These are phyloP conservation scores for Dasypolia templi DNA, from an alignment of 2,888 invertebrate genomes.

Conservation along the genomic window DNA sequence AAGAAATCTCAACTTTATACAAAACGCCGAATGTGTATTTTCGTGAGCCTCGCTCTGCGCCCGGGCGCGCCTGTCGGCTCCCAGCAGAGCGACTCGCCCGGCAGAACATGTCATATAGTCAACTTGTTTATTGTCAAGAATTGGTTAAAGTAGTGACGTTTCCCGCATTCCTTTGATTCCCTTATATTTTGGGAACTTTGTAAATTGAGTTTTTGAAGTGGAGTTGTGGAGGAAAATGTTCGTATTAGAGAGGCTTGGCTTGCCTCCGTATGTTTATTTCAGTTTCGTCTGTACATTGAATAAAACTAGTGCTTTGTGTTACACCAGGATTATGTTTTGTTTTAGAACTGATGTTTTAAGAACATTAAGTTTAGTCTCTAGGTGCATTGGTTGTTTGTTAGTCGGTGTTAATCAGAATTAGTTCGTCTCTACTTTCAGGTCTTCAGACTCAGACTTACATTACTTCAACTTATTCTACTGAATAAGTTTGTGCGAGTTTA, in stretches of 20 bases:
- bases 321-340: constrained; percentile 23
- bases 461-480: not conserved
- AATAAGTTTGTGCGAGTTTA: too few relatives aligned
- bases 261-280: constrained; percentile 37
- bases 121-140: constrained; percentile 81
- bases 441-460: not conserved
- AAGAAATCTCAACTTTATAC: constrained; percentile 69
- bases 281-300: constrained; percentile 34
- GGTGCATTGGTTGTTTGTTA: not conserved
- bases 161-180: constrained; percentile 70
- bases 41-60: constrained; percentile 46
- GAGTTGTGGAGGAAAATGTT: constrained; percentile 51
- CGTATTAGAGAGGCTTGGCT: constrained; percentile 44
- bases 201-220: constrained; percentile 65
- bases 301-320: constrained; percentile 38
- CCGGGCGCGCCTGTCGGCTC: constrained; percentile 72
- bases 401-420: not conserved
- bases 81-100: constrained; percentile 75
- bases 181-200: constrained; percentile 68
- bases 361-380: not conserved
- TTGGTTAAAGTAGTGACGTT: constrained; percentile 75
- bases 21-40: constrained; percentile 63
- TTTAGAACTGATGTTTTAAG: constrained; percentile 10
- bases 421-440: not conserved
- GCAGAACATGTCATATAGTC: constrained; percentile 77